Evolutionary conservation across 2,888 invertebrate species (phyloP), one percentile per base, ranked within the genome.

Genomic region (Diploptera punctata): DNA sequence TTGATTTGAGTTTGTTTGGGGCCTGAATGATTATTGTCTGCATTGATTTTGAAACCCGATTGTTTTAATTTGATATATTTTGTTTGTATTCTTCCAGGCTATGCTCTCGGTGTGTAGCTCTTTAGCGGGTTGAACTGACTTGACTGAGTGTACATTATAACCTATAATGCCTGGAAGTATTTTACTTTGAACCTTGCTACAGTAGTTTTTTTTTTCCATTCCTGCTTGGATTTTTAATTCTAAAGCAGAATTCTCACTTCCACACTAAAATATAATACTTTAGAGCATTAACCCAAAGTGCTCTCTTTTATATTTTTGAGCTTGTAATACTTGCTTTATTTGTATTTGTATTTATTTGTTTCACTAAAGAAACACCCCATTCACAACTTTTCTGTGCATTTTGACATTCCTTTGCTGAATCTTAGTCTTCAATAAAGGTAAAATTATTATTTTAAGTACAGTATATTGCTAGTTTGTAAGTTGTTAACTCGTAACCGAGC

Each of bases 401-500:
- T 79, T 79, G 79, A 79, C 79, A 79, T 79, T 79, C 74, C 79
- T 79, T 79, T 79, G 79, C 79, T 79, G 79, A 77, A 49, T 29
- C 10, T 49, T 54, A 62, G 26, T 38, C n/a, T 68, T 10, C 21
- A 24, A 19, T 7, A 52, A 19, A 65, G 47, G 44, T 65, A 65
- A 65, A 52, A 29, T 19, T 47, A 13, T 65, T 18, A 57, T 26
- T 65, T 60, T 44, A 26, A 71, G 19, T 26, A 52, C 54, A 21
- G 44, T 60, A 54, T 43, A 19, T 70, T 65, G 70, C 24, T 5
- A 68, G 71, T 47, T 18, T 38, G 33, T 71, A 74, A 68, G 68
- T 69, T 24, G 18, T 38, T 49, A 29, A 31, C 61, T 38, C 52
- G 21, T 31, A 60, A 54, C 44, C 65, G 60, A 68, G 21, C 70